A percentile compares a stretch with the other conserved stretches of the same genome.
Conservation (phyloP, 2,888 invertebrate species). For the Orchesella flavescens region DNA sequence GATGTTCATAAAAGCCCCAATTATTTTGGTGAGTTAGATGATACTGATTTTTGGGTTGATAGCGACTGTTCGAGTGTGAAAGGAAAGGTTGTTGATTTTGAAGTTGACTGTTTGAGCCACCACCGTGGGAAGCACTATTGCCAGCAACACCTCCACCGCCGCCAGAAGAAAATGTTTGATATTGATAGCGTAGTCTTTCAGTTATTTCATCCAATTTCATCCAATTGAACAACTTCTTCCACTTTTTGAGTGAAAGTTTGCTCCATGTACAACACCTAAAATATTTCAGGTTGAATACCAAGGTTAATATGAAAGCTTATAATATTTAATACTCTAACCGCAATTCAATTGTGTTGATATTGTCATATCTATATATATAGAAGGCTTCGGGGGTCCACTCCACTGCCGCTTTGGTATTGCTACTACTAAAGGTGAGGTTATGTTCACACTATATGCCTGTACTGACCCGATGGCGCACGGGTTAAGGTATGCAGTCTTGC, state of each 20-base stretch:
- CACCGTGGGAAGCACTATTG: conserved; percentile 24
- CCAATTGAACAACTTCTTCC: conserved; percentile 55
- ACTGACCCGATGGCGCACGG: too few relatives aligned
- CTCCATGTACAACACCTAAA: conserved; percentile 42
- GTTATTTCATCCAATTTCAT: conserved; percentile 48
- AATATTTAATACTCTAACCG: too few relatives aligned
- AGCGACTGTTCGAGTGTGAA: conserved; percentile 11
- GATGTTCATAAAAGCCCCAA: conserved; percentile 55
- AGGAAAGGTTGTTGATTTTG: conserved; percentile 32
- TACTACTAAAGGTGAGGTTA: too few relatives aligned
- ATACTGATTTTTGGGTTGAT: conserved; percentile 19
- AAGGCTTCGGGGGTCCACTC: too few relatives aligned
- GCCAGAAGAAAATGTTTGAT: conserved; percentile 20
- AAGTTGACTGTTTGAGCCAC: neutral
- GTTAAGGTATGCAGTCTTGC: too few relatives aligned
- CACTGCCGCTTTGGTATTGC: too few relatives aligned
- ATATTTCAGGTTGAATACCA: neutral
- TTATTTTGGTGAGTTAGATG: conserved; percentile 22
- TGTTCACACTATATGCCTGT: too few relatives aligned
- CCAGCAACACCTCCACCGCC: too few relatives aligned
- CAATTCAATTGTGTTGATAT: too few relatives aligned
- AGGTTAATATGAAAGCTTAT: neutral
- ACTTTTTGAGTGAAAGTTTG: conserved; percentile 48
- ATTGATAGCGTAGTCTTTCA: conserved; percentile 23
- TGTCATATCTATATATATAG: too few relatives aligned